Base-by-base conservation (phyloP, 2,797 vertebrate genomes). In the Sebastes melanostomus region DNA sequence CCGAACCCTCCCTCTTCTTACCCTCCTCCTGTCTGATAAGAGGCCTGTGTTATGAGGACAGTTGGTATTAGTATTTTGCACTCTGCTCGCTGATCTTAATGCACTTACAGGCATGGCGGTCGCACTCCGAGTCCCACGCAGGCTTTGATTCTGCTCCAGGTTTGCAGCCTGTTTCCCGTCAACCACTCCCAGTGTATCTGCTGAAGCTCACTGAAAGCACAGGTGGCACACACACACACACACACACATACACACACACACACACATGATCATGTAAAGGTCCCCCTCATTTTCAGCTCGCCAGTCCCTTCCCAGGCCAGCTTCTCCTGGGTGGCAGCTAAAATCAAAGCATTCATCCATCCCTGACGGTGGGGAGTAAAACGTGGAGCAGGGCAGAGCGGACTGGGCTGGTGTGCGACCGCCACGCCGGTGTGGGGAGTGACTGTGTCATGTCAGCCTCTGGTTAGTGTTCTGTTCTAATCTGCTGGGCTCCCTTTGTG, bases 61-160 rank as follows among this genome's bases (percentile, higher is more conserved):
- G 90, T 94, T 93, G 91, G 94, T 96, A 94, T 96, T 91, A 93
- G 92, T 95, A 93, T 95, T 95, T 96, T 96, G 96, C 95, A 96
- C 95, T 96, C 94, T 93, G 94, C 95, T 95, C 90, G 92, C 94
- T 94, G 91, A 93, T 94, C 92, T 92, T 93, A 92, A 95, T 94
- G 95, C 95, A 95, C 94, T 95, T 95, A 88, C 88, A 88, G 78
- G 87, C 91, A 86, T 93, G 93, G 91, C 90, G 60, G 83, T 84
- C 77, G 16, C 90, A 89, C 93, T 88, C 91, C 92, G 84, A 54
- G 91, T 89, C 89, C 83, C 66, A 81, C 72, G 24, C 88, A n/a
- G 86, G 63, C 87, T 90, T 88, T 81, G 77, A 83, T 88, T 78
- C 83, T n/a, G 46, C 88, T 85, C 83, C 81, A 81, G 78, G 52